Percentiles rank a stretch among this genome's conserved stretches.
phyloP scores from a whole-genome alignment of 2,888 invertebrate genomes.

The Eledone cirrhosa region DNA sequence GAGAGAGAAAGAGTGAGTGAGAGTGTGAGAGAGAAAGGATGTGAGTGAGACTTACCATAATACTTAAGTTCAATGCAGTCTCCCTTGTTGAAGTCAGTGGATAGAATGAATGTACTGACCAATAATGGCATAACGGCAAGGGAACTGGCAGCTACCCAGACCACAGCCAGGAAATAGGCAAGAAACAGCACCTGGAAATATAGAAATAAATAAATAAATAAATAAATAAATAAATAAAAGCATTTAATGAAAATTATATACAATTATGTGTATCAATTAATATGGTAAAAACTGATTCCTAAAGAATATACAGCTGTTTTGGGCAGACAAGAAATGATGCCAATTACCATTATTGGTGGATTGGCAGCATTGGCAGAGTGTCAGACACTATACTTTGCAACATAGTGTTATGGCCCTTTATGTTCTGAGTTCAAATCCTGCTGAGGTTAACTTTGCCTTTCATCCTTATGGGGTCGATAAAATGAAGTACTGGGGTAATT shows the following conservation, averaged over 20 bases:
- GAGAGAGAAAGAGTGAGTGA: not conserved
- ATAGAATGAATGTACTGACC: conserved; percentile 44
- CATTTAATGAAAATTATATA: not conserved
- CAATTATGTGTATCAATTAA: no score
- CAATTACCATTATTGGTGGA: no score
- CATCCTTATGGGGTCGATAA: no score
- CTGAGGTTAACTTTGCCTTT: no score
- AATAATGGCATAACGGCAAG: conserved; percentile 51
- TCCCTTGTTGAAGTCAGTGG: conserved; percentile 38
- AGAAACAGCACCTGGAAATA: conserved; percentile 52
- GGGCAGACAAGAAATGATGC: no score
- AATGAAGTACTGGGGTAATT: no score
- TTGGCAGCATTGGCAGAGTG: no score
- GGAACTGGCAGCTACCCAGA: conserved; percentile 50
- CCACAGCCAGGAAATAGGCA: conserved; percentile 50
- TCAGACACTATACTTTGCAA: no score
- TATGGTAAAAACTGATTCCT: no score
- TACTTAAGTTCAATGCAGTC: conserved; percentile 49
- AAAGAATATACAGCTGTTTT: no score
- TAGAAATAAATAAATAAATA: not conserved
- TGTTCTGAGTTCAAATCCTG: no score
- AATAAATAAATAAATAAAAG: not conserved
- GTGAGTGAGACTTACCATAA: conserved; percentile 47
- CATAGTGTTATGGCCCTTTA: no score
- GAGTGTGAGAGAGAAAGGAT: not conserved